Percentiles rank a stretch among this genome's conserved stretches.
Evolutionary conservation across 2,888 invertebrate species (phyloP).

Genomic region (Nycteola revayana): DNA sequence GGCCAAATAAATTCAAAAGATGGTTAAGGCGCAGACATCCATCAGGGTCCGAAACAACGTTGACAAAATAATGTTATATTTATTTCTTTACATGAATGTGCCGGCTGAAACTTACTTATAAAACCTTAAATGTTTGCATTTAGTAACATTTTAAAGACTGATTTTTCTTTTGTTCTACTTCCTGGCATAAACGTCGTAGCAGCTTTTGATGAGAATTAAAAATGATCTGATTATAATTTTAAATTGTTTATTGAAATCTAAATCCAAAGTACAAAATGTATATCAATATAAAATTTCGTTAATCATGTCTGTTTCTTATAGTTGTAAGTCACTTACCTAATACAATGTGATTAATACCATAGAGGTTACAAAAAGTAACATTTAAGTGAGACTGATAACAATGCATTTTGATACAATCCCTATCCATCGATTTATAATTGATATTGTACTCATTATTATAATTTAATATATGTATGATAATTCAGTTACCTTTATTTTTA

Average conservation of each 20-base stretch:
- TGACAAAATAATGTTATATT: no score
- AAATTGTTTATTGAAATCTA: slow-evolving; percentile 10
- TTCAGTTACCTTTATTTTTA: slow-evolving; percentile 37
- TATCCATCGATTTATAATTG: slow-evolving; percentile 19
- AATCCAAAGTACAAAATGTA: slow-evolving; percentile 27
- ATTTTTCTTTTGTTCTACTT: no score
- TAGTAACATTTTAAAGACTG: no score
- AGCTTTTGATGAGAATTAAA: slow-evolving; percentile 3
- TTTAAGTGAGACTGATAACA: slow-evolving; percentile 36
- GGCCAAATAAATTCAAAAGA: no score
- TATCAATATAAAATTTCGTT: no score
- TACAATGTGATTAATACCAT: slow-evolving; percentile 11
- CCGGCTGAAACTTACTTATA: no score
- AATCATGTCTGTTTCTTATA: slow-evolving; percentile 6
- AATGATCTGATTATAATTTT: slow-evolving; percentile 1
- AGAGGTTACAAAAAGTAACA: slow-evolving; percentile 12
- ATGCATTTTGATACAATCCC: slow-evolving; percentile 24
- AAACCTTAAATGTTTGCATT: no score
- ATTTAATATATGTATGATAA: slow-evolving; percentile 17
- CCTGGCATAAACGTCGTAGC: no score
- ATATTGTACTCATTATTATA: slow-evolving; percentile 20
- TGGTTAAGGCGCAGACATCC: no score
- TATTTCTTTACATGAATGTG: no score
- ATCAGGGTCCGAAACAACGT: no score
- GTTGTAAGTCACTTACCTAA: slow-evolving; percentile 10